Base-by-base conservation (phyloP, 2,888 invertebrate species). In the Meganola albula region DNA sequence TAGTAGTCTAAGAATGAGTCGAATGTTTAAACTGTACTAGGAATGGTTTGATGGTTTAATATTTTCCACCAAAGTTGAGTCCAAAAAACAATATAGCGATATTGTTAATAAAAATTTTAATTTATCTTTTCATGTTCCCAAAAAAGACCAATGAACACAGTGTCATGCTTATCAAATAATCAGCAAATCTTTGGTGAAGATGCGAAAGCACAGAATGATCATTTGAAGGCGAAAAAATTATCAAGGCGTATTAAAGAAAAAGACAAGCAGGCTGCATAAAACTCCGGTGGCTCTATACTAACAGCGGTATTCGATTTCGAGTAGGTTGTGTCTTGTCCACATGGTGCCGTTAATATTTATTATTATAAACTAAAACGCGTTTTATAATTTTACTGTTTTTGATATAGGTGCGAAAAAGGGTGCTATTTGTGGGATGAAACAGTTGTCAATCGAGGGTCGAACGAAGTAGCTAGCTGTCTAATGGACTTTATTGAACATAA, bases 391-490 rank as follows among this genome's bases (percentile, higher is more conserved):
- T 12, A 38, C 36, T 5, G 29, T 48, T 10, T 43, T 36, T 31
- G 16, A 45, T 11, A 40, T 43, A 39, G 43, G 31, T 8, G 13
- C 10, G 22, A 42, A 23, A 10, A 31, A 37, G 12, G 46, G 26
- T 2, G 47, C 14, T 44, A 39, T 20, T 37, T 47, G 37, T 47
- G 46, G 42, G 37, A 47, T 8, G 44, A 42, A 14, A 27, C 34
- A 10, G 25, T 40, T 3, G 44, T 38, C 11, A 34, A 38, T 35
- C 20, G 47, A 11, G 46, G 40, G 3, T 32, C 39, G 7, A 45
- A 43, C 26, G 40, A 44, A 9, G 31, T 34, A 1, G 23, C 31
- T 12, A 35, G 36, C 28, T 36, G 26, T 22, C 16, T 40, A 10
- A 14, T 32, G 16, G 7, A 39, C 22, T 39, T 34, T 34, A 25